A percentile compares a stretch with the other conserved stretches of the same genome.
Conservation (phyloP, 2,888 invertebrate genomes). For the Mantis religiosa region DNA sequence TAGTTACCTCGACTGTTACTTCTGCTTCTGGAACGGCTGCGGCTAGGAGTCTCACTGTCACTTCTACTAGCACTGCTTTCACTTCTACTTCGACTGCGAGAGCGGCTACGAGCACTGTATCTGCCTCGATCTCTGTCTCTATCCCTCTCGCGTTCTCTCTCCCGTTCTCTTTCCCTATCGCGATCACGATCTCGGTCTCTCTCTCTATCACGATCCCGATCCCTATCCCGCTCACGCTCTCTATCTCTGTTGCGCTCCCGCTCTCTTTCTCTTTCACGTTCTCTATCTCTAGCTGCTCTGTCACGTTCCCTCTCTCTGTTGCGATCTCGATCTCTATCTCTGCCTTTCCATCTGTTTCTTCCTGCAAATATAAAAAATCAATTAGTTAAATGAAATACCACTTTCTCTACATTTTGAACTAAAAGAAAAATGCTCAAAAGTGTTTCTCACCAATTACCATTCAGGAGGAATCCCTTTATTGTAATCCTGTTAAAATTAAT, state of each 20-base stretch:
- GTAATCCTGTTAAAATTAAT: too few species aligned
- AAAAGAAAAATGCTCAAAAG: too few species aligned
- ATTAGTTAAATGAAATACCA: too few species aligned
- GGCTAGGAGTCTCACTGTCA: not conserved
- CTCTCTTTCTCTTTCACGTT: not conserved
- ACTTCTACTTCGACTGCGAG: constrained; percentile 12
- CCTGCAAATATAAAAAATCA: not conserved
- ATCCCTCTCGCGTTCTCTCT: not conserved
- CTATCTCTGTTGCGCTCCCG: constrained; percentile 10
- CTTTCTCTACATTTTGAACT: too few species aligned
- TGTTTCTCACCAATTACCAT: too few species aligned
- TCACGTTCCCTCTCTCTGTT: not conserved
- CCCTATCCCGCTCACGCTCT: not conserved
- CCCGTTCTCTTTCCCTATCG: too few species aligned
- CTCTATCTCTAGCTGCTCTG: not conserved
- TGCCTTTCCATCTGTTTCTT: constrained; percentile 25
- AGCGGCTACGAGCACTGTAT: not conserved
- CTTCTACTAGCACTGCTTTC: constrained; percentile 5
- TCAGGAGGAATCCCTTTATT: too few species aligned
- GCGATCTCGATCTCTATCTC: not conserved
- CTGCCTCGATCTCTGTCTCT: constrained; percentile 17
- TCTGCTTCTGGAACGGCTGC: not conserved
- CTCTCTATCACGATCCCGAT: not conserved
- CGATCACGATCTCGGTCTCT: not conserved
- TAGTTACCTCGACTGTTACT: not conserved